A percentile compares a stretch with the other conserved stretches of the same genome.
These are phyloP conservation scores for Reinhardtius hippoglossoides DNA, from an alignment of 2,113 vertebrate genomes.

Conservation along the genomic window DNA sequence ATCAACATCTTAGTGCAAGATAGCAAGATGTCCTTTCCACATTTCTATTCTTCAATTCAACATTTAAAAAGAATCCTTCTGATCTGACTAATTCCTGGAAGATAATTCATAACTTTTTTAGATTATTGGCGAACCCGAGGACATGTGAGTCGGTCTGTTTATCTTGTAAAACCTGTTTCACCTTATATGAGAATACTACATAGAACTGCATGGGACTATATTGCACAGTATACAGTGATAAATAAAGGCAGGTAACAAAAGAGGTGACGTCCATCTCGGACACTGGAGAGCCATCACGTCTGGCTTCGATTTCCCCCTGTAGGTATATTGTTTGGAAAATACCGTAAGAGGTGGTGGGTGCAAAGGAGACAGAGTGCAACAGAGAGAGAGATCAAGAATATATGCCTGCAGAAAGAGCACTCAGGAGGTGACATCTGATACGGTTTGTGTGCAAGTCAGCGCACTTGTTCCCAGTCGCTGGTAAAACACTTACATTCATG, in stretches of 20 bases:
- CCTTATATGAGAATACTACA: conserved; percentile 11
- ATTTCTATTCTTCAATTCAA: background rate
- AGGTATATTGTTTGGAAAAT: background rate
- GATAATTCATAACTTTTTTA: conserved; percentile 13
- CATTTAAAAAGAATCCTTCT: too few species aligned
- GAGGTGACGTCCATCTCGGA: conserved; percentile 1
- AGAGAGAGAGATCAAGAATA: background rate
- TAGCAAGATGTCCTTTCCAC: background rate
- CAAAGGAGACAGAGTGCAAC: background rate
- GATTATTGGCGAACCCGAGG: background rate
- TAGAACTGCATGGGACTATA: background rate
- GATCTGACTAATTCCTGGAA: background rate
- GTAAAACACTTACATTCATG: conserved; percentile 57
- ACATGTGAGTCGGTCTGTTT: background rate
- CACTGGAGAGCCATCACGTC: background rate
- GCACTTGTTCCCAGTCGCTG: conserved; percentile 54
- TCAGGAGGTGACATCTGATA: conserved; percentile 51
- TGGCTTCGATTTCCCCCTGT: background rate
- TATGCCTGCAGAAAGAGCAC: conserved; percentile 33
- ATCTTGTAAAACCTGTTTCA: conserved; percentile 19
- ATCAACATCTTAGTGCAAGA: background rate
- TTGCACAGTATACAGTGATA: background rate
- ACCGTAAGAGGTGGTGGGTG: background rate
- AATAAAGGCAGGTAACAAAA: background rate
- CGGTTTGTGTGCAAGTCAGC: conserved; percentile 23